Percentiles rank a stretch among this genome's conserved stretches.
phyloP scores from a whole-genome alignment of 2,113 vertebrate genomes.

The Caloenas nicobarica region DNA sequence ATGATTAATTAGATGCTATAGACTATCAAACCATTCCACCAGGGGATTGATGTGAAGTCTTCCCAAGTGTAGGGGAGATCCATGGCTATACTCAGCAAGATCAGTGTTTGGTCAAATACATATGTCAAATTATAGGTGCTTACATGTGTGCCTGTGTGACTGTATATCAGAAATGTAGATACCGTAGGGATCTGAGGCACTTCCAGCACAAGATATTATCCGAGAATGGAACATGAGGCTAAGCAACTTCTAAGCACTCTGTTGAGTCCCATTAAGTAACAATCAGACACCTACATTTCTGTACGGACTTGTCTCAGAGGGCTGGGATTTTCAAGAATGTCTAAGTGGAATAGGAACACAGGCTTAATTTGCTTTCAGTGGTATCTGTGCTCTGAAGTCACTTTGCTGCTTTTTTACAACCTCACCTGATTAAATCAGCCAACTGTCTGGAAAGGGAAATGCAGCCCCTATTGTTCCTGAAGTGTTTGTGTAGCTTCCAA shows the following conservation, averaged over 20 bases:
- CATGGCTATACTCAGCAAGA: neutral
- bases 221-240: neutral
- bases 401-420: neutral
- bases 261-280: neutral
- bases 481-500: neutral
- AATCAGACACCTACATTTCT: neutral
- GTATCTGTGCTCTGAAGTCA: neutral
- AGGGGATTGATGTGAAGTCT: neutral
- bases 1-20: neutral
- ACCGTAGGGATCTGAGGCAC: neutral
- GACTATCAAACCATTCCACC: neutral
- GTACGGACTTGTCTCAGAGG: neutral
- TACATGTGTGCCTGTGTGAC: neutral
- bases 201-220: neutral
- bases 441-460: neutral
- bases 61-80: neutral
- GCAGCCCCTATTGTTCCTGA: accelerated
- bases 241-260: neutral
- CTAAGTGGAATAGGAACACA: neutral
- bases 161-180: neutral
- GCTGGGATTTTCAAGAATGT: neutral
- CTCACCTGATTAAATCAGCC: neutral
- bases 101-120: neutral
- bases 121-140: neutral
- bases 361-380: neutral